Percentiles rank a stretch among this genome's conserved stretches.
These are phyloP conservation scores for Zelleria hepariella DNA, from an alignment of 2,888 invertebrate species.

Conservation along the genomic window DNA sequence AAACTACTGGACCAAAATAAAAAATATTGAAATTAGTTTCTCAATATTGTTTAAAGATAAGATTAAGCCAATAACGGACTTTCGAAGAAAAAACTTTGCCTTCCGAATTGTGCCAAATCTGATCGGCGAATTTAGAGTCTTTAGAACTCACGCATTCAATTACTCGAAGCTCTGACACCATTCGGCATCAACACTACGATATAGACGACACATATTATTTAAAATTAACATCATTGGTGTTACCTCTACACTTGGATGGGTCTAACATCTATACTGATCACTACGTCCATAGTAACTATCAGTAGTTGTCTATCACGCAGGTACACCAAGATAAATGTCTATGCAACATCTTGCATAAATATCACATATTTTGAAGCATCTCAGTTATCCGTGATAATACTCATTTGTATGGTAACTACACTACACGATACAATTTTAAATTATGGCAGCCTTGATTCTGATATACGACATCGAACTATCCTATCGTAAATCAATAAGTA, in stretches of 20 bases:
- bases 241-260: background rate
- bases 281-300: background rate
- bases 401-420: constrained; percentile 22
- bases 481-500: background rate
- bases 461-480: constrained; percentile 27
- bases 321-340: constrained; percentile 6
- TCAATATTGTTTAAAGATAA: too few species aligned
- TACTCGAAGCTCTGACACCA: background rate
- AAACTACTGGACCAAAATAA: too few species aligned
- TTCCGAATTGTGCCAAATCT: background rate
- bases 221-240: background rate
- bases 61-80: too few species aligned
- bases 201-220: background rate
- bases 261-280: background rate
- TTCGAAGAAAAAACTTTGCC: too few species aligned
- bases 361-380: constrained; percentile 20
- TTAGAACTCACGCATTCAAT: background rate
- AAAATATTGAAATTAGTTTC: too few species aligned
- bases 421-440: constrained; percentile 29
- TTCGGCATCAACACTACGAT: background rate
- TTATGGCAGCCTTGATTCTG: constrained; percentile 46
- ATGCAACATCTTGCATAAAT: constrained; percentile 10
- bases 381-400: constrained; percentile 5
- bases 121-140: background rate
- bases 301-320: constrained; percentile 2